Evolutionary conservation across 2,888 invertebrate genomes (phyloP).

Genomic region (Ferdinandea cuprea): DNA sequence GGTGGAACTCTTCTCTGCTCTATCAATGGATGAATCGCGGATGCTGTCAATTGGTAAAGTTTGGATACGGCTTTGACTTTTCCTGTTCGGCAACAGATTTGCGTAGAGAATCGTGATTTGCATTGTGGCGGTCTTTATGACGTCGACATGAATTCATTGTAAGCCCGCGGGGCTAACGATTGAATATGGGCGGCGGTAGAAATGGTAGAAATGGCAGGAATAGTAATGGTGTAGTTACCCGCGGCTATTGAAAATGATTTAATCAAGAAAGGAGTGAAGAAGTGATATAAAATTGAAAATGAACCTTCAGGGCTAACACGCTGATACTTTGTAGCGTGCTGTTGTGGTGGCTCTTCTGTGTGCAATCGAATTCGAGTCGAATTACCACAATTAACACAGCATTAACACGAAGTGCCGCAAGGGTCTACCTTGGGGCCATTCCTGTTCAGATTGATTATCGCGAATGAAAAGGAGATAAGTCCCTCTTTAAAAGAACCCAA

Average conservation of each 20-base stretch:
- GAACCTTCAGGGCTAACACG: too few relatives aligned
- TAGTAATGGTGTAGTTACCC: background rate
- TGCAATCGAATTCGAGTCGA: too few relatives aligned
- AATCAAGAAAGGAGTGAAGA: background rate
- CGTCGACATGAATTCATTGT: slow-evolving; percentile 44
- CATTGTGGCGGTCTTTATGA: slow-evolving; percentile 47
- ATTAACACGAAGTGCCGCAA: too few relatives aligned
- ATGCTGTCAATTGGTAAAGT: slow-evolving; percentile 57
- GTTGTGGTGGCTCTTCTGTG: too few relatives aligned
- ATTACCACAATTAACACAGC: too few relatives aligned
- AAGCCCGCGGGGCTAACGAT: slow-evolving; percentile 35
- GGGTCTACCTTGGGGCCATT: too few relatives aligned
- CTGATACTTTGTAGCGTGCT: too few relatives aligned
- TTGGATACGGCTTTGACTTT: slow-evolving; percentile 58
- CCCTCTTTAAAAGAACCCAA: too few relatives aligned
- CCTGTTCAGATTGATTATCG: too few relatives aligned
- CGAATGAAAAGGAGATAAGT: too few relatives aligned
- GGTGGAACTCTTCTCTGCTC: slow-evolving; percentile 19
- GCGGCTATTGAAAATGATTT: slow-evolving; percentile 8
- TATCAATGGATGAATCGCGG: slow-evolving; percentile 10
- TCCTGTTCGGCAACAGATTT: slow-evolving; percentile 47
- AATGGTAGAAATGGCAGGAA: background rate
- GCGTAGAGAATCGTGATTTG: slow-evolving; percentile 59
- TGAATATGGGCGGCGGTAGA: slow-evolving; percentile 16
- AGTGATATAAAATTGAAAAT: too few relatives aligned